Evolutionary conservation across 2,113 vertebrate species (phyloP).

Genomic region (Macaca nemestrina): DNA sequence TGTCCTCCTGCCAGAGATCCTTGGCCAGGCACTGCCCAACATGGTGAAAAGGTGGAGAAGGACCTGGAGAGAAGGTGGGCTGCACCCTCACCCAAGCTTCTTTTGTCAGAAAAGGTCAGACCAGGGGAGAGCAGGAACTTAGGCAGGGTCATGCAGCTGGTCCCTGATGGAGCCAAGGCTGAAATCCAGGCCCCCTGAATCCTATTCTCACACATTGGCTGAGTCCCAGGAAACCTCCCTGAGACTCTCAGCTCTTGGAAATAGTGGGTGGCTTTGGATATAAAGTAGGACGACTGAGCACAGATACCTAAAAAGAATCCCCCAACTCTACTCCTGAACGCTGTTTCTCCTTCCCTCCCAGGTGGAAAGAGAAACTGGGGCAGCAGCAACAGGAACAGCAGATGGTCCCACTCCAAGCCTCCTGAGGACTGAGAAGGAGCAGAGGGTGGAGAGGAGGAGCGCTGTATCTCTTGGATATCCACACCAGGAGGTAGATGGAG

Average conservation of each 20-base stretch:
- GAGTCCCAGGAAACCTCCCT: neutral
- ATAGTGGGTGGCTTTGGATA: neutral
- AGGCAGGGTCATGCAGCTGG: neutral
- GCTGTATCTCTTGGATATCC: neutral
- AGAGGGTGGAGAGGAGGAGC: neutral
- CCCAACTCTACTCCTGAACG: neutral
- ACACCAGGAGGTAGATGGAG: neutral
- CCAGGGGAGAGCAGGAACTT: neutral
- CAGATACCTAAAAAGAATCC: neutral
- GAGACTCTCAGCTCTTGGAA: neutral
- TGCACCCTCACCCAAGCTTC: too few species aligned
- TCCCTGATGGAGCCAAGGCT: neutral
- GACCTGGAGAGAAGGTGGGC: slow-evolving; percentile 87
- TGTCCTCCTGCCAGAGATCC: slow-evolving; percentile 88
- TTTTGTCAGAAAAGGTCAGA: neutral
- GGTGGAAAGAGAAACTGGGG: neutral
- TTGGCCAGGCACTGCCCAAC: slow-evolving; percentile 85
- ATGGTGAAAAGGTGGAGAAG: slow-evolving; percentile 84
- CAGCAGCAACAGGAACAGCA: neutral
- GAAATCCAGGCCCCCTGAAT: neutral
- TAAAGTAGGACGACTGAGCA: neutral
- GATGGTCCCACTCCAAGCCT: neutral
- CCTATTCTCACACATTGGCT: neutral
- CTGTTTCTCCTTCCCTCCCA: neutral
- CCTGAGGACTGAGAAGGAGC: neutral